Percentiles rank a stretch among this genome's conserved stretches.
Conservation (phyloP, 1,140 invertebrate genomes). For the Whitmania pigra region DNA sequence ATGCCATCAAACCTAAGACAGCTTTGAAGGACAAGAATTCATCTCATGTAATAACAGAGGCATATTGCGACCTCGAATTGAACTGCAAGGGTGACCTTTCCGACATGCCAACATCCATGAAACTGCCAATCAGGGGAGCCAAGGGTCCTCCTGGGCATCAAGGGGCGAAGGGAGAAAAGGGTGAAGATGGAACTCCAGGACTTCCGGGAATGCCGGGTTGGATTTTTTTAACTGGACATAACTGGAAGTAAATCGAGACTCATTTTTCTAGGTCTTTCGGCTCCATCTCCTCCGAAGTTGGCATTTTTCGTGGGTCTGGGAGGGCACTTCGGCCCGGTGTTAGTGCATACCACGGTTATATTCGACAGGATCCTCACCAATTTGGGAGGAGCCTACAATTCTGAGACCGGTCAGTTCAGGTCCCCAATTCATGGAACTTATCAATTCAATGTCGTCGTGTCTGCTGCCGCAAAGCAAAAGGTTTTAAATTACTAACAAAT, state of each 20-base stretch:
- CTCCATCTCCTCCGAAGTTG: constrained; percentile 25
- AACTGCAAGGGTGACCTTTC: constrained; percentile 29
- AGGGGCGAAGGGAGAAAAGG: constrained; percentile 31
- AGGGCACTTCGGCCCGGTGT: constrained; percentile 32
- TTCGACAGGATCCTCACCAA: constrained; percentile 39
- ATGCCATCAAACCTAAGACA: too few species aligned
- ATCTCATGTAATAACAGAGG: too few species aligned
- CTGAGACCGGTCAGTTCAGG: constrained; percentile 33
- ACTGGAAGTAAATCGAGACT: too few species aligned
- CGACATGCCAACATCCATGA: constrained; percentile 27
- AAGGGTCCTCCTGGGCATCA: constrained; percentile 30
- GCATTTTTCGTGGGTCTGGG: constrained; percentile 38
- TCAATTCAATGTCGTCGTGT: constrained; percentile 36
- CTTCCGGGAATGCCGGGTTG: constrained; percentile 30
- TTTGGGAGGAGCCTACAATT: constrained; percentile 32
- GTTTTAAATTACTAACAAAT: constrained; percentile 25
- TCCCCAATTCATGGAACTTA: constrained; percentile 37
- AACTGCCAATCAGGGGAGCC: constrained; percentile 34
- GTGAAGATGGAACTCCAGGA: constrained; percentile 30
- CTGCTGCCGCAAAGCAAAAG: constrained; percentile 36
- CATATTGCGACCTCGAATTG: constrained; percentile 31
- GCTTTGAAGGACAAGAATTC: too few species aligned
- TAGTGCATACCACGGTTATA: constrained; percentile 30
- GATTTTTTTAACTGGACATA: background rate
- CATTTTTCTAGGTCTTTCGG: constrained; percentile 29